A percentile compares a stretch with the other conserved stretches of the same genome.
phyloP scores from a whole-genome alignment of 2,113 vertebrate genomes.

The Pomatostomus ruficeps region DNA sequence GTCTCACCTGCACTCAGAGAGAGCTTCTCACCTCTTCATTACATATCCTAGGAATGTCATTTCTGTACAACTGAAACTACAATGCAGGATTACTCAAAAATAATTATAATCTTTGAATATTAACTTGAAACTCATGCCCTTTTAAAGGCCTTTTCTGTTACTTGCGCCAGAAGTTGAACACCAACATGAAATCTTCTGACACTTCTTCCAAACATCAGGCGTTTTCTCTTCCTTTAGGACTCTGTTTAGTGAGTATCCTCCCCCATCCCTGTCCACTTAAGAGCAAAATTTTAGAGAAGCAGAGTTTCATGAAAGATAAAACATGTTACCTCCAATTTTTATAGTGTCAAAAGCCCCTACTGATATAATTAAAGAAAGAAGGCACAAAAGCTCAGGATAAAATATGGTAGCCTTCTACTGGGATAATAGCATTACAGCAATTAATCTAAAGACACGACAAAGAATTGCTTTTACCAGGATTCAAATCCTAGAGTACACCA shows the following conservation, averaged over 20 bases:
- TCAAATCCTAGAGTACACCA: background rate
- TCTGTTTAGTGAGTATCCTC: background rate
- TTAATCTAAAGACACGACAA: background rate
- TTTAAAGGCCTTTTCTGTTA: background rate
- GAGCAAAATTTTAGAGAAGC: background rate
- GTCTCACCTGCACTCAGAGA: background rate
- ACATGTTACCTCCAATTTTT: background rate
- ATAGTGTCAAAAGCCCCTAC: background rate
- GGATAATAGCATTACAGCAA: accelerated
- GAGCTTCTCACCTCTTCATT: background rate
- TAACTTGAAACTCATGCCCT: background rate
- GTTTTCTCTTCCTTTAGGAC: background rate
- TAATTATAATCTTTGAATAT: background rate
- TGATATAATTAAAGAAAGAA: background rate
- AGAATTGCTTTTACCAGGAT: background rate
- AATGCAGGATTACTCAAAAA: background rate
- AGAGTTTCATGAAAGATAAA: background rate
- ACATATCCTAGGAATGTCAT: background rate
- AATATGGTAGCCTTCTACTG: background rate
- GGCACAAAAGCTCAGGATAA: background rate
- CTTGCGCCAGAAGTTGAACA: background rate
- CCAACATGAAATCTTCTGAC: background rate
- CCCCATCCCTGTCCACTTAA: background rate
- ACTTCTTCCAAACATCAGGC: background rate
- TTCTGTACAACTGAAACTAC: background rate